Percentiles rank a stretch among this genome's conserved stretches.
phyloP scores from a whole-genome alignment of 1,140 invertebrate species.

The Aphelinus atriplicis region DNA sequence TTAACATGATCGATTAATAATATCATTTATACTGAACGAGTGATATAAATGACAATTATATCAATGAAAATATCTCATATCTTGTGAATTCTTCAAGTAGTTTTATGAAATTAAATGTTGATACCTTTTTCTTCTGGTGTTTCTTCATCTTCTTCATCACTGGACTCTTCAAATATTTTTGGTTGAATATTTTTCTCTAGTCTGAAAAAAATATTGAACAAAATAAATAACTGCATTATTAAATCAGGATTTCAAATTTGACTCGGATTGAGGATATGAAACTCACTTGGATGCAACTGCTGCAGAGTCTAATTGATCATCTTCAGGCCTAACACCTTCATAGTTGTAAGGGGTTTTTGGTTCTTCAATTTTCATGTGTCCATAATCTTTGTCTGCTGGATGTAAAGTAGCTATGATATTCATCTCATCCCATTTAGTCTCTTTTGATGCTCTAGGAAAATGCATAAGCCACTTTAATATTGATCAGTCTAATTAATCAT shows the following conservation, averaged over 20 bases:
- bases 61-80: no score
- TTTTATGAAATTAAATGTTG: background rate
- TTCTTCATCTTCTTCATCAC: conserved; percentile 73
- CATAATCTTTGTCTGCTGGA: conserved; percentile 98
- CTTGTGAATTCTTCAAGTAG: no score
- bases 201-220: conserved; percentile 59
- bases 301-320: conserved; percentile 81
- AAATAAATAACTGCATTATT: background rate
- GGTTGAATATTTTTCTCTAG: conserved; percentile 70
- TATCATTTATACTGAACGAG: no score
- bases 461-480: no score
- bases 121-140: conserved; percentile 72
- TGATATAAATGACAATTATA: no score
- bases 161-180: conserved; percentile 70
- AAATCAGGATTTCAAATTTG: background rate
- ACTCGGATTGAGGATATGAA: background rate
- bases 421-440: conserved; percentile 98
- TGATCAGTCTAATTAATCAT: no score
- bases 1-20: no score
- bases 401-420: conserved; percentile 98
- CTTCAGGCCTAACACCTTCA: conserved; percentile 74
- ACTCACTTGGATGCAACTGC: conserved; percentile 80
- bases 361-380: conserved; percentile 99
- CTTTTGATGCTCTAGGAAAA: conserved; percentile 72
- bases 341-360: conserved; percentile 96